phyloP scores from a whole-genome alignment of 2,888 invertebrate genomes.

The Mimachlamys varia region DNA sequence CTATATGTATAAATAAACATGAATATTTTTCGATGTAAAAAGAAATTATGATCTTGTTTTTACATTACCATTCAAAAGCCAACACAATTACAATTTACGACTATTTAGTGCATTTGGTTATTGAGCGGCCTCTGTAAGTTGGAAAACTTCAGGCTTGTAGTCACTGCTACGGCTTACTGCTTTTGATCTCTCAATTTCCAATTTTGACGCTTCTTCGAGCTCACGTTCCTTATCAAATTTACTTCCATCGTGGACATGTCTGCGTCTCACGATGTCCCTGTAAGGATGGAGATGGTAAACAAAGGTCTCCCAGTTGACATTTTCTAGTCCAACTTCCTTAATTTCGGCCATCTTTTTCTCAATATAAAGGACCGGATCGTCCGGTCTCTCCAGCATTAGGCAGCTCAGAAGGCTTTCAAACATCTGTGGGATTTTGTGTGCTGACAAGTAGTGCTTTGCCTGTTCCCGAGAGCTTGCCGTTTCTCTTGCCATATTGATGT shows the following conservation, averaged over 20 bases:
- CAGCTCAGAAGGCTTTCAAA: slow-evolving; percentile 78
- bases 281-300: slow-evolving; percentile 77
- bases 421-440: slow-evolving; percentile 77
- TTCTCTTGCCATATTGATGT: slow-evolving; percentile 23
- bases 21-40: not conserved
- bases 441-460: slow-evolving; percentile 74
- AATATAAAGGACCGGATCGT: slow-evolving; percentile 76
- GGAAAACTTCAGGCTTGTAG: slow-evolving; percentile 74
- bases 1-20: not conserved
- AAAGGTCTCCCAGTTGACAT: slow-evolving; percentile 80
- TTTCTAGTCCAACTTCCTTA: slow-evolving; percentile 73
- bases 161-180: slow-evolving; percentile 48
- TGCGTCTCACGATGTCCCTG: slow-evolving; percentile 68
- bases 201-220: slow-evolving; percentile 53
- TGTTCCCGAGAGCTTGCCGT: slow-evolving; percentile 66
- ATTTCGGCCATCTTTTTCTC: slow-evolving; percentile 76
- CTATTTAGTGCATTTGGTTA: not conserved
- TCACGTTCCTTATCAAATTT: slow-evolving; percentile 71
- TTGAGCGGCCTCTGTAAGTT: slow-evolving; percentile 70
- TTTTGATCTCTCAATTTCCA: slow-evolving; percentile 45
- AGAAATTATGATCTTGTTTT: not conserved
- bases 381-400: slow-evolving; percentile 79
- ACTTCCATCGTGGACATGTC: slow-evolving; percentile 72
- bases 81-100: not conserved
- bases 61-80: not conserved